Base-by-base conservation (phyloP, 2,113 vertebrate genomes). In the Dermatemys mawii region DNA sequence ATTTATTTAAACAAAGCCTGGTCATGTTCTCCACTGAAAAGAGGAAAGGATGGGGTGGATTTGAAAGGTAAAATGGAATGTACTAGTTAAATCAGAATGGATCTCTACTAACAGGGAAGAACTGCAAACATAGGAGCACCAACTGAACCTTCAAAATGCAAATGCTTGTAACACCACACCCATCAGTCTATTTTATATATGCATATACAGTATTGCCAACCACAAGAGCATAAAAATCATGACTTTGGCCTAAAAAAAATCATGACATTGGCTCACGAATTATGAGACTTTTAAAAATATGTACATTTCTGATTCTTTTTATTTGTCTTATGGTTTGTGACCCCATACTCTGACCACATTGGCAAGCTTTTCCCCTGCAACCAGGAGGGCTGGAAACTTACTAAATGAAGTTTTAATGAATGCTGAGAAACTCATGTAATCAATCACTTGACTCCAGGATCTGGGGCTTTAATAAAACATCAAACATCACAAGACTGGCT, bases 41-140 rank as follows among this genome's bases (percentile, higher is more conserved):
- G 92, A 75, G 24, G 80, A 95, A 27, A 63, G 51, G 73, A 26
- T 35, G 35, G 86, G 50, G 0, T 32, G 88, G 81, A 93, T 94
- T 95, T 92, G 96, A 87, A 41, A 49, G 81, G 95, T 1, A 21
- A n/a, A 81, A 4, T 44, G 89, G 41, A 49, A 81, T 3, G 44
- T 0, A 0, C 26, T 63, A 0, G 0, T 50, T 44, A 2, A 11
- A 46, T 83, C 21, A 2, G 94, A 63, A 81, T 84, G 48, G 60
- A 24, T 70, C 91, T 92, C 84, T 0, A 0, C 27, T 49, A 6
- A 1, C 2, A 5, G 89, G 76, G 26, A 76, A 32, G 17, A 2
- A 19, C 46, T 5, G 88, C 1, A 0, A 67, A 67, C 35, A 21
- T 67, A 17, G 60, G 60, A 67, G 29, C 57, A 60, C 51, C 51